Evolutionary conservation across 2,113 vertebrate genomes (phyloP).

Genomic region (Pituophis catenifer): DNA sequence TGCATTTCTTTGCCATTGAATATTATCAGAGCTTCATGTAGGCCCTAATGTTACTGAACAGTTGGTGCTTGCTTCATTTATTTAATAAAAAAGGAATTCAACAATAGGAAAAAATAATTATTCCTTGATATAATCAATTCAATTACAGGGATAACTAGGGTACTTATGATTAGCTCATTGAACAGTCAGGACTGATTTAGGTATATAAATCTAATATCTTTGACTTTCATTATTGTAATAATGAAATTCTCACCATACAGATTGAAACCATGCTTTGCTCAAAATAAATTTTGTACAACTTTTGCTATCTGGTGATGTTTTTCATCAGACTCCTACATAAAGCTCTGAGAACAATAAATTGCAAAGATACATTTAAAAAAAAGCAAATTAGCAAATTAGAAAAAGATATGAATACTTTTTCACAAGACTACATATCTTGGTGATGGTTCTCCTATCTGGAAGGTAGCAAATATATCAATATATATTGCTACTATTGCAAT

Average conservation of each 20-base stretch:
- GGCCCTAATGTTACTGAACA: background rate
- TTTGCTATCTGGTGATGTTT: background rate
- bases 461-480: slow-evolving; percentile 15
- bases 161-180: background rate
- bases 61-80: background rate
- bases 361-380: background rate
- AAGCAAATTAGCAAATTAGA: background rate
- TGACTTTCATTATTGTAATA: background rate
- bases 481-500: background rate
- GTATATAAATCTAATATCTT: background rate
- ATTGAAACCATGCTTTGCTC: background rate
- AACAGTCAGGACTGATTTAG: background rate
- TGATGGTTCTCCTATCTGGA: background rate
- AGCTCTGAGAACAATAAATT: background rate
- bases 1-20: background rate
- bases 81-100: background rate
- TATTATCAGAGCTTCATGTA: background rate
- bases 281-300: background rate
- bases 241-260: background rate
- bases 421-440: background rate
- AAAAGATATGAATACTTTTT: background rate
- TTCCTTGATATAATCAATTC: background rate
- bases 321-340: background rate
- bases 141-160: background rate
- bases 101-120: background rate